A percentile compares a stretch with the other conserved stretches of the same genome.
Conservation (phyloP, 1,140 invertebrate species). For the Rhopalosiphum maidis region DNA sequence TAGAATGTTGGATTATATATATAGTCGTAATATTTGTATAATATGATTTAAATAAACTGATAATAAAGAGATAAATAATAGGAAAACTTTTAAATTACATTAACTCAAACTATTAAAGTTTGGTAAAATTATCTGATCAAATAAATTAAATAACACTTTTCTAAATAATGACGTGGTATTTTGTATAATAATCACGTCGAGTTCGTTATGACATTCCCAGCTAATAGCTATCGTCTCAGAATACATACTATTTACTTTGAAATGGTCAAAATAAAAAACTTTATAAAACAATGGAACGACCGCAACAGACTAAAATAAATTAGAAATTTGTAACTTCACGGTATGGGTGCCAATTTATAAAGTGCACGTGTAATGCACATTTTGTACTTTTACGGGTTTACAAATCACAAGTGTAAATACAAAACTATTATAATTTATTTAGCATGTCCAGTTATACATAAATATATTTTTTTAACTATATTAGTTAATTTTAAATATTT, state of each 20-base stretch:
- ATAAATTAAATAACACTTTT: conserved; percentile 19
- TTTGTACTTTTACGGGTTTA: not conserved
- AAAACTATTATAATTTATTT: not conserved
- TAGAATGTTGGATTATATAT: not conserved
- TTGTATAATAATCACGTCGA: not conserved
- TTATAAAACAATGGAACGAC: not conserved
- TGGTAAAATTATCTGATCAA: not conserved
- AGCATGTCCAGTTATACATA: not conserved
- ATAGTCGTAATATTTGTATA: conserved; percentile 2
- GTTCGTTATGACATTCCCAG: not conserved
- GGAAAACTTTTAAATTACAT: conserved; percentile 10
- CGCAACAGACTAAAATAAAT: not conserved
- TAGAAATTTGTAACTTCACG: not conserved
- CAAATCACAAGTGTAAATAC: not conserved
- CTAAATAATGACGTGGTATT: not conserved
- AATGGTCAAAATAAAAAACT: not conserved
- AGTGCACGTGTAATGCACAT: not conserved
- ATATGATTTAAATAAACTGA: conserved; percentile 8
- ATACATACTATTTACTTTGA: not conserved
- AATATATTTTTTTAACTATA: not conserved
- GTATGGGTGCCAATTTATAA: not conserved
- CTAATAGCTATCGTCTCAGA: not conserved
- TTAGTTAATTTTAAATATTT: not conserved
- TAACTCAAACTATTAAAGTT: conserved; percentile 20
- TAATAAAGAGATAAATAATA: not conserved